A percentile compares a stretch with the other conserved stretches of the same genome.
These are phyloP conservation scores for Pachyseris speciosa DNA, from an alignment of 64 coral and sea anemone genomes.

Conservation along the genomic window DNA sequence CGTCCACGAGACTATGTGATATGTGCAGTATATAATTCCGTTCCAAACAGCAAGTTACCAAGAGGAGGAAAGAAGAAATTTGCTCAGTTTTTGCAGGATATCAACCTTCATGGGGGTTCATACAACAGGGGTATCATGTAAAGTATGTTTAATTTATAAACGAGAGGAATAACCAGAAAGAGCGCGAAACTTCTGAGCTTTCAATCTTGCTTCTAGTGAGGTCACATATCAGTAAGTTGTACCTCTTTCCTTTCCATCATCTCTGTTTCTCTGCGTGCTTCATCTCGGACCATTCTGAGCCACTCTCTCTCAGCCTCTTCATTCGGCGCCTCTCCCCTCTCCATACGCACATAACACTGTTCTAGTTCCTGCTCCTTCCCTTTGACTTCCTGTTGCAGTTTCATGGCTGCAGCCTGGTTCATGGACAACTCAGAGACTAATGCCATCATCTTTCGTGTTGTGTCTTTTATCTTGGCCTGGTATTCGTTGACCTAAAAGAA, in stretches of 20 bases:
- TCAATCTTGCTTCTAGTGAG: not conserved
- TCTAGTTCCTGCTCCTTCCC: slow-evolving; percentile 85
- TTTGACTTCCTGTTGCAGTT: slow-evolving; percentile 95
- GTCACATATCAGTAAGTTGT: not conserved
- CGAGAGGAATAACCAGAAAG: too few relatives aligned
- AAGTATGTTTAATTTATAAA: too few relatives aligned
- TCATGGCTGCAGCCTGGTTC: slow-evolving; percentile 95
- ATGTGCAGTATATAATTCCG: too few relatives aligned
- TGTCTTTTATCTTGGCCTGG: slow-evolving; percentile 99
- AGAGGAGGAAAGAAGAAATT: too few relatives aligned
- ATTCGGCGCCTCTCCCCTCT: slow-evolving; percentile 90
- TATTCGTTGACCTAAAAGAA: slow-evolving; percentile 92
- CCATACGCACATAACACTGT: slow-evolving; percentile 96
- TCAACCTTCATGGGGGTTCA: too few relatives aligned
- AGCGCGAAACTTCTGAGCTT: too few relatives aligned
- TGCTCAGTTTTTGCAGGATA: too few relatives aligned
- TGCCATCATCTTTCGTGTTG: slow-evolving; percentile 99
- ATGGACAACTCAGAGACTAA: slow-evolving; percentile 98
- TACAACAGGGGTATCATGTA: too few relatives aligned
- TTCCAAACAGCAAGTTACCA: too few relatives aligned
- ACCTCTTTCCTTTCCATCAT: slow-evolving; percentile 68
- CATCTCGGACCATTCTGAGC: slow-evolving; percentile 90
- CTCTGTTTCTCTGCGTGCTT: slow-evolving; percentile 75
- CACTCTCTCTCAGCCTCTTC: slow-evolving; percentile 93
- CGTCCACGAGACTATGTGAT: too few relatives aligned